phyloP scores from a whole-genome alignment of 2,797 vertebrate genomes.

The Arnoldichthys spilopterus region DNA sequence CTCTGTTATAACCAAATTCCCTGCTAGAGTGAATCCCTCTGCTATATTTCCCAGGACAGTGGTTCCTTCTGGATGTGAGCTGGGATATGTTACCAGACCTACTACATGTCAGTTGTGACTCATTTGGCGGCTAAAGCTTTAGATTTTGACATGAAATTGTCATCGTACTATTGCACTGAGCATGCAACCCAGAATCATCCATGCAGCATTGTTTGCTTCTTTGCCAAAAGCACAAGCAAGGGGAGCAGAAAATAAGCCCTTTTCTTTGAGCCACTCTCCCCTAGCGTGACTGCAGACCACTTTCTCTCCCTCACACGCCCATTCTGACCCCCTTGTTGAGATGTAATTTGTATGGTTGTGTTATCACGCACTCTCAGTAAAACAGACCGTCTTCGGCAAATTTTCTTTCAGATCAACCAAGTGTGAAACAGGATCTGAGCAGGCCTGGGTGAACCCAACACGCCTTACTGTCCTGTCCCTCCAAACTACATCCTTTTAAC shows the following conservation, averaged over 20 bases:
- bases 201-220: slow-evolving; percentile 13
- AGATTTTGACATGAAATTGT: not conserved
- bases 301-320: not conserved
- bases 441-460: slow-evolving; percentile 20
- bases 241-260: not conserved
- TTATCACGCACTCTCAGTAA: slow-evolving; percentile 40
- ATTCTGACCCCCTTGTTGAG: slow-evolving; percentile 18
- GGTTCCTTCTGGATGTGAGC: not conserved
- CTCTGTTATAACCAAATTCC: not conserved
- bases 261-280: not conserved
- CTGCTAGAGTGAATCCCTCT: not conserved
- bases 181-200: not conserved
- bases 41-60: not conserved
- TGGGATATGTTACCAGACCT: not conserved
- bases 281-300: not conserved
- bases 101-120: not conserved
- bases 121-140: not conserved
- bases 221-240: not conserved
- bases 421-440: slow-evolving; percentile 44
- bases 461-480: slow-evolving; percentile 36
- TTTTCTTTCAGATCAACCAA: slow-evolving; percentile 43
- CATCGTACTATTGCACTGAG: not conserved
- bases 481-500: slow-evolving; percentile 14
- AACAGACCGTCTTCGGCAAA: slow-evolving; percentile 38
- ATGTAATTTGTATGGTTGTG: slow-evolving; percentile 31